These are phyloP conservation scores for Sparidentex hasta DNA, from an alignment of 2,797 vertebrate species.

Conservation along the genomic window DNA sequence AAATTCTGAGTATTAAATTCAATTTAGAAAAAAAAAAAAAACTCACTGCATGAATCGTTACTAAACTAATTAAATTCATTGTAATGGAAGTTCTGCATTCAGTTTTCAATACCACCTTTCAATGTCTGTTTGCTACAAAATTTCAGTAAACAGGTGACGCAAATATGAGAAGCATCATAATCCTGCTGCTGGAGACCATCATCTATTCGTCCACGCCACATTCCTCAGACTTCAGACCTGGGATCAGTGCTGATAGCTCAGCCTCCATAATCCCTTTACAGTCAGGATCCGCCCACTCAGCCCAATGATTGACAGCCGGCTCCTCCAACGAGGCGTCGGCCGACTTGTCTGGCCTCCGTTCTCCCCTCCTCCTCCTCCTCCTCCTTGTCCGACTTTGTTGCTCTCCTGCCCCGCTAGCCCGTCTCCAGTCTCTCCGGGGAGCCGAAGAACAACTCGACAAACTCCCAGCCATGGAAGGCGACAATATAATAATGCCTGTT, in stretches of 20 bases:
- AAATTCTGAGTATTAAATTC: no score
- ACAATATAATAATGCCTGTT: slow-evolving; percentile 77
- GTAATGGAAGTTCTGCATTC: no score
- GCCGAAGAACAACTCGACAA: slow-evolving; percentile 53
- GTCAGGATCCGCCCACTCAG: slow-evolving; percentile 53
- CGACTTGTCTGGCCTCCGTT: slow-evolving; percentile 30
- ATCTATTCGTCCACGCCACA: slow-evolving; percentile 46
- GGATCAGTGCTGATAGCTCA: slow-evolving; percentile 45
- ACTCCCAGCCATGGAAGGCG: slow-evolving; percentile 76
- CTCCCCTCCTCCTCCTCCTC: slow-evolving; percentile 12
- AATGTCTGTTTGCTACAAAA: neutral
- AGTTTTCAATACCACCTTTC: neutral
- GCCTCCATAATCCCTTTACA: slow-evolving; percentile 64
- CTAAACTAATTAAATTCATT: neutral
- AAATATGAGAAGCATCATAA: neutral
- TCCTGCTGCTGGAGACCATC: neutral
- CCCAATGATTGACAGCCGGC: slow-evolving; percentile 49
- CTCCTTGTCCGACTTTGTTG: slow-evolving; percentile 46
- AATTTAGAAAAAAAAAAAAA: no score
- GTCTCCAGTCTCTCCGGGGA: slow-evolving; percentile 56
- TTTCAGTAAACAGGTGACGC: neutral
- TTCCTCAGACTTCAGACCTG: slow-evolving; percentile 46
- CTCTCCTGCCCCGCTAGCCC: slow-evolving; percentile 50
- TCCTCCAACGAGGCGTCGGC: slow-evolving; percentile 53
- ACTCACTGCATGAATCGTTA: neutral